Base-by-base conservation (phyloP, 2,113 vertebrate genomes). In the Telmatochromis brachygnathus region DNA sequence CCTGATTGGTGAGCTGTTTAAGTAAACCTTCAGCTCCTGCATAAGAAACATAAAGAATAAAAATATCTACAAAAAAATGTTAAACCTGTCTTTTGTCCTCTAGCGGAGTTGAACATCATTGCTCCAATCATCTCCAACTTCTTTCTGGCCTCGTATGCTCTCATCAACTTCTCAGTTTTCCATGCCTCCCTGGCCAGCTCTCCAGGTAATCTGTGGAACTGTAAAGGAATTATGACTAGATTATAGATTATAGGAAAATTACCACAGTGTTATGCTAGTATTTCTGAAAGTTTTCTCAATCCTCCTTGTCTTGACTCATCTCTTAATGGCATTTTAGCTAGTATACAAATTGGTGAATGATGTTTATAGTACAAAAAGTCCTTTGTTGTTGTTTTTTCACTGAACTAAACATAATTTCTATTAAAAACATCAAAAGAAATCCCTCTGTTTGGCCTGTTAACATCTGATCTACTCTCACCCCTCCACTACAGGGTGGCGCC, bases 81-180 rank as follows among this genome's bases (percentile, higher is more conserved):
- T n/a, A 0, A 84, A 47, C 21, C 11, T 84, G 7, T 88, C 3
- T 56, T 19, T 37, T 54, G 9, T 87, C 30, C 84, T 7, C 93
- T 65, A 99, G 98, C 97, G 8, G 97, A 99, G 96, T 79, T 99
- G 93, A 99, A 99, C 89, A 94, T 98, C 93, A 99, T 99, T 86
- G 98, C 98, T 94, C 98, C 98, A 87, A 99, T 99, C 95, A 99
- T 99, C 95, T 99, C 98, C 84, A 99, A 99, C 94, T 99, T 99
- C 96, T 99, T 99, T 96, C 95, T 99, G 96, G 98, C 98, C 37
- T 99, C 98, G 0, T 99, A 99, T 54, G 98, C 98, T 14, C 96
- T 99, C 95, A 99, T 99, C 90, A 99, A 99, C 94, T 99, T 99
- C 95, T 99, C 98, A 8, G 98, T 99, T 21, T 99, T 99, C 94